phyloP scores from a whole-genome alignment of 2,888 invertebrate genomes.

The Acanthoscelides obtectus region DNA sequence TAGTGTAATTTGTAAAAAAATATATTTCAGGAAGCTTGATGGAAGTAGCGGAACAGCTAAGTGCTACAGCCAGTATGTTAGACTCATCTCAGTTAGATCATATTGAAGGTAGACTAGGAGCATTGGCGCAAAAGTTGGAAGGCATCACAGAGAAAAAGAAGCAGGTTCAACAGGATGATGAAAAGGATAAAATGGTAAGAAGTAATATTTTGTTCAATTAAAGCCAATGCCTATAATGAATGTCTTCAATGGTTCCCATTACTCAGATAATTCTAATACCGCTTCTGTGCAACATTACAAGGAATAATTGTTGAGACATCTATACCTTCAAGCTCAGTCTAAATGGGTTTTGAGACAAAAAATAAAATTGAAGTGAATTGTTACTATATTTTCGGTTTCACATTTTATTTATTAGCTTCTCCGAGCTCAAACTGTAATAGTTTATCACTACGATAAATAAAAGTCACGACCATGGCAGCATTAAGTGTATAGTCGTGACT shows the following conservation, averaged over 20 bases:
- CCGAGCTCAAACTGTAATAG: too few relatives aligned
- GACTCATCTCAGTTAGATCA: conserved; percentile 79
- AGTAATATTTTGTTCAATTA: not conserved
- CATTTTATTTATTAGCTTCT: too few relatives aligned
- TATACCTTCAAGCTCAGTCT: too few relatives aligned
- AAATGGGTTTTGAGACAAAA: too few relatives aligned
- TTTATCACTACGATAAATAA: too few relatives aligned
- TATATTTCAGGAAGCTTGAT: conserved; percentile 46
- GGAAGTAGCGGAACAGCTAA: conserved; percentile 73
- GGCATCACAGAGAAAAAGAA: conserved; percentile 58
- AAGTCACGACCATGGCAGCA: too few relatives aligned
- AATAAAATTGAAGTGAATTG: too few relatives aligned
- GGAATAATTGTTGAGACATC: too few relatives aligned
- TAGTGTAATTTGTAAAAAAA: conserved; percentile 13
- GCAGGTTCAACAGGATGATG: conserved; percentile 54
- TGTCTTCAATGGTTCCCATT: not conserved
- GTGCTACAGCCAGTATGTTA: conserved; percentile 73
- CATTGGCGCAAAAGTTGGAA: conserved; percentile 74
- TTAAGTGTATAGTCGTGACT: too few relatives aligned
- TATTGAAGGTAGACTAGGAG: conserved; percentile 74
- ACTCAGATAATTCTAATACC: too few relatives aligned
- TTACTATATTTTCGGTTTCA: too few relatives aligned
- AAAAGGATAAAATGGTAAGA: conserved; percentile 51
- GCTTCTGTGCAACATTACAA: too few relatives aligned
- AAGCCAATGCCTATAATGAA: not conserved